These are phyloP conservation scores for Drosophila maculinotata DNA, from an alignment of 2,888 invertebrate species.

Conservation along the genomic window DNA sequence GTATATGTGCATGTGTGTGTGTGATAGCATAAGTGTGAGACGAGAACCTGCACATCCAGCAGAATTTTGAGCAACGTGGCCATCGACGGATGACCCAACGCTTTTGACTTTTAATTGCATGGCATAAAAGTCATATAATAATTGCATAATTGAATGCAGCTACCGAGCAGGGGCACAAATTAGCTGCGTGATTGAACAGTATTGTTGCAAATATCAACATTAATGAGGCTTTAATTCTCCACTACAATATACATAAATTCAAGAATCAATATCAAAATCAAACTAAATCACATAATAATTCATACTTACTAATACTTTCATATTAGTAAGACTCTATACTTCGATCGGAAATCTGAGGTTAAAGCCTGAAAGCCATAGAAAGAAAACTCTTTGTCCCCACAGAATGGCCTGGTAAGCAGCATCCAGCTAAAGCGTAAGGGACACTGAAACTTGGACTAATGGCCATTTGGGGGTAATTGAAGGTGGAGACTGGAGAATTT, in stretches of 20 bases:
- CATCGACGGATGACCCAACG: constrained; percentile 44
- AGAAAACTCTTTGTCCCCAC: no score
- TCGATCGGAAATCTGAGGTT: no score
- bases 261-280: background rate
- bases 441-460: no score
- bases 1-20: constrained; percentile 1
- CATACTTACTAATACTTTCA: background rate
- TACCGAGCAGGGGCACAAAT: constrained; percentile 33
- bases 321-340: no score
- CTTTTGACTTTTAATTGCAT: constrained; percentile 82
- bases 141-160: constrained; percentile 76
- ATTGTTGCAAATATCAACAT: constrained; percentile 46
- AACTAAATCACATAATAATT: background rate
- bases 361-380: no score
- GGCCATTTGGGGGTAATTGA: no score
- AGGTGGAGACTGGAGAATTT: no score
- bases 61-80: constrained; percentile 45
- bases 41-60: constrained; percentile 66
- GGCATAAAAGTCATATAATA: constrained; percentile 79
- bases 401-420: no score
- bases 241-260: constrained; percentile 11
- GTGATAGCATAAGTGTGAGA: constrained; percentile 19
- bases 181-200: constrained; percentile 50
- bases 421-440: no score
- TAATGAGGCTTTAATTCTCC: constrained; percentile 53